Conservation (phyloP, 2,113 vertebrate genomes). For the Cygnus buccinator region DNA sequence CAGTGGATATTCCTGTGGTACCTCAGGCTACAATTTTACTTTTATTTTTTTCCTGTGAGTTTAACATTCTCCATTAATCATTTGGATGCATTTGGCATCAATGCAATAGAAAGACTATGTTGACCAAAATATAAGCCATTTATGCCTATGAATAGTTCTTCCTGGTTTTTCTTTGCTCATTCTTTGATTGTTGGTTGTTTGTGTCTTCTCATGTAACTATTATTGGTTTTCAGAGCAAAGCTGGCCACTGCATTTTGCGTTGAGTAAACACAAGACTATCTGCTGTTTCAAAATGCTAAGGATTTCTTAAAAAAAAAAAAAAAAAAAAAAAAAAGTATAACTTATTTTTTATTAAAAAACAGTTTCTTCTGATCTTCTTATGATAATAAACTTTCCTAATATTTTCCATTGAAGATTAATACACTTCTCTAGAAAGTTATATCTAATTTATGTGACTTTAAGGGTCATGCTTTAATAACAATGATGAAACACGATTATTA, state of each 20-base stretch:
- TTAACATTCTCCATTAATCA: neutral
- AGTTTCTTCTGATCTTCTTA: constrained; percentile 59
- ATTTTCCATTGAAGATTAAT: constrained; percentile 84
- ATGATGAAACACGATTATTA: constrained; percentile 99
- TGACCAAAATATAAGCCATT: neutral
- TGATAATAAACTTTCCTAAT: constrained; percentile 84
- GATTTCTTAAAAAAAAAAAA: neutral
- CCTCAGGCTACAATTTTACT: neutral
- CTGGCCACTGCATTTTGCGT: neutral
- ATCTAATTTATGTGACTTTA: constrained; percentile 92
- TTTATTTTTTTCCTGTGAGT: neutral
- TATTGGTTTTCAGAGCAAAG: constrained; percentile 8
- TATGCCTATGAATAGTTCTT: neutral
- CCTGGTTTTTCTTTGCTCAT: neutral
- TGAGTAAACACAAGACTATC: constrained; percentile 59
- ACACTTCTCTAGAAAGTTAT: constrained; percentile 87
- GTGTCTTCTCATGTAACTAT: neutral
- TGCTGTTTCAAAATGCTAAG: constrained; percentile 34
- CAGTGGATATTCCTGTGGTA: neutral
- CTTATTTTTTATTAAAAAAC: constrained; percentile 41
- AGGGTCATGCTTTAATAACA: constrained; percentile 98
- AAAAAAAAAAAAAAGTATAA: neutral
- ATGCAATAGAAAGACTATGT: neutral
- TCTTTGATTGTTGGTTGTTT: neutral
- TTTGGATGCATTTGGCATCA: neutral